Conservation (phyloP, 2,888 invertebrate genomes). For the Amaurobius ferox region DNA sequence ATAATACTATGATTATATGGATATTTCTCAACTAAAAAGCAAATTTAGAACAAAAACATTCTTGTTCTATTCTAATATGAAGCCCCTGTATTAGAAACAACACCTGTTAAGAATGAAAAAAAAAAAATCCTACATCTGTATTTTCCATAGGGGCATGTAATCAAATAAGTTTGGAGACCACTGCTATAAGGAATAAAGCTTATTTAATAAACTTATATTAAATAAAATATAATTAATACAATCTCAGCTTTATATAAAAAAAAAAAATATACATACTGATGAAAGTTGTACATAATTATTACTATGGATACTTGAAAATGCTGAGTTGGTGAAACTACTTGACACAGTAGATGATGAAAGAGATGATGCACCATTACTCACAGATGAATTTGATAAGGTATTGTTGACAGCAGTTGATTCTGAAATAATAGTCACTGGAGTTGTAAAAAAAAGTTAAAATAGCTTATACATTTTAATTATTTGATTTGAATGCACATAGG, state of each 20-base stretch:
- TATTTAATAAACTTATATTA: too few relatives aligned
- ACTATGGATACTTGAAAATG: constrained; percentile 65
- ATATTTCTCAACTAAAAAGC: too few relatives aligned
- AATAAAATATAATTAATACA: too few relatives aligned
- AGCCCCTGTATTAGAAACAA: too few relatives aligned
- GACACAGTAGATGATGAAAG: constrained; percentile 62
- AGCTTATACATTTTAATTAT: neutral
- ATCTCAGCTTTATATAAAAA: neutral
- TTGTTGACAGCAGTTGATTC: constrained; percentile 62
- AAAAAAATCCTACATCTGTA: too few relatives aligned
- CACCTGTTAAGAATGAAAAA: too few relatives aligned
- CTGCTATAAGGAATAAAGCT: too few relatives aligned
- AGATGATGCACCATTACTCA: constrained; percentile 45
- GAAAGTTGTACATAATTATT: constrained; percentile 48
- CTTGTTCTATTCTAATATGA: too few relatives aligned
- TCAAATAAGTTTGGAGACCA: too few relatives aligned
- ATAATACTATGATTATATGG: too few relatives aligned
- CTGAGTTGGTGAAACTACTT: constrained; percentile 51
- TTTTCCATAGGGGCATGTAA: too few relatives aligned
- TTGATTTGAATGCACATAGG: neutral
- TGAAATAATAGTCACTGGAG: constrained; percentile 11
- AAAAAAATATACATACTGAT: neutral
- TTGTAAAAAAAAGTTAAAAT: neutral
- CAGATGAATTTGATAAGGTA: constrained; percentile 42
- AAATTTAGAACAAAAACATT: too few relatives aligned